These are phyloP conservation scores for Masnerella sp. DNA, from an alignment of 2,888 invertebrate species.

Conservation along the genomic window DNA sequence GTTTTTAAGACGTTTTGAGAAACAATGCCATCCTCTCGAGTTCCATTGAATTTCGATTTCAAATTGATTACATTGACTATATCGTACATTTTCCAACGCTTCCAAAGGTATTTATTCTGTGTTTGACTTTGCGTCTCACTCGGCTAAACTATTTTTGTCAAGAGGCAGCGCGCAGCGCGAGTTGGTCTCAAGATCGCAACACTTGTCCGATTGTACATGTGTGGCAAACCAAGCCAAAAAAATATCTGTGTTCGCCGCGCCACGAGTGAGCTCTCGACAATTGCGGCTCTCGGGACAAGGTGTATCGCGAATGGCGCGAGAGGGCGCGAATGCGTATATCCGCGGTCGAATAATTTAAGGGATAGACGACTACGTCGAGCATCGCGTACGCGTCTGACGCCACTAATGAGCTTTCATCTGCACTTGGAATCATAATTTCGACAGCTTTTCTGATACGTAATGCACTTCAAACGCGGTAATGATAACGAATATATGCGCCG, in stretches of 20 bases:
- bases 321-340: slow-evolving; percentile 9
- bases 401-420: slow-evolving; percentile 29
- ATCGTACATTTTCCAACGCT: background rate
- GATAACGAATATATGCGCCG: no score
- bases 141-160: slow-evolving; percentile 64
- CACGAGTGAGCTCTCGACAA: slow-evolving; percentile 47
- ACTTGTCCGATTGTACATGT: slow-evolving; percentile 47
- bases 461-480: no score
- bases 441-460: background rate
- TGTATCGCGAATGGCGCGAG: slow-evolving; percentile 21
- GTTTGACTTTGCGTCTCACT: slow-evolving; percentile 33
- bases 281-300: slow-evolving; percentile 38
- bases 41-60: background rate
- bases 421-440: slow-evolving; percentile 21
- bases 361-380: slow-evolving; percentile 19
- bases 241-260: slow-evolving; percentile 40
- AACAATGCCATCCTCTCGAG: no score
- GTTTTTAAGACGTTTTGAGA: no score
- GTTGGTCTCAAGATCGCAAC: slow-evolving; percentile 58
- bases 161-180: slow-evolving; percentile 54
- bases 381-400: slow-evolving; percentile 1
- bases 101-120: slow-evolving; percentile 34
- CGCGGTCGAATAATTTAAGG: slow-evolving; percentile 41
- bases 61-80: slow-evolving; percentile 3
- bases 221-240: slow-evolving; percentile 41